A percentile compares a stretch with the other conserved stretches of the same genome.
These are phyloP conservation scores for Carduelis carduelis DNA, from an alignment of 2,797 vertebrate species.

Conservation along the genomic window DNA sequence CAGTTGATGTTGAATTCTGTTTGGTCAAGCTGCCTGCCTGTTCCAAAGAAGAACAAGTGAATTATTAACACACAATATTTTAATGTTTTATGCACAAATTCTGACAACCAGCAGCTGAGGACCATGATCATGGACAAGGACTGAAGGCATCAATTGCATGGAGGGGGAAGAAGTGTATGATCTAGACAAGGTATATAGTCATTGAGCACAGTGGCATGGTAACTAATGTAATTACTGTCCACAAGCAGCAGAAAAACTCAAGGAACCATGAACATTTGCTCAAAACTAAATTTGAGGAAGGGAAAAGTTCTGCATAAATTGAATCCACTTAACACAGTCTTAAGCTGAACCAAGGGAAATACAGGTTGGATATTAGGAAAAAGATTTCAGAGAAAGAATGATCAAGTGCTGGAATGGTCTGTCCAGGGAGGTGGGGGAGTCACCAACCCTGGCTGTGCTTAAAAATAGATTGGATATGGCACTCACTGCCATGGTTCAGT, in stretches of 20 bases:
- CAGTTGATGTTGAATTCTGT: conserved; percentile 82
- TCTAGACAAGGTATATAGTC: background rate
- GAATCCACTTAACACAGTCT: background rate
- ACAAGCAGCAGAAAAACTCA: background rate
- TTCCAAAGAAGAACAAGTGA: conserved; percentile 33
- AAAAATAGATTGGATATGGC: background rate
- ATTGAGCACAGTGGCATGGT: background rate
- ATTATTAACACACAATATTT: background rate
- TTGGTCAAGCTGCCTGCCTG: conserved; percentile 84
- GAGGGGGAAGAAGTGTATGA: background rate
- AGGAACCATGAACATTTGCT: background rate
- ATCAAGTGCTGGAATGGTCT: background rate
- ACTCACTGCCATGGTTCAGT: background rate
- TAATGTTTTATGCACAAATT: background rate
- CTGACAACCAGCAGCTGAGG: background rate
- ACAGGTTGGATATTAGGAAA: background rate
- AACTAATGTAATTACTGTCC: background rate
- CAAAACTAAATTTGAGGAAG: background rate
- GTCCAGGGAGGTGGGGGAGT: rapidly evolving
- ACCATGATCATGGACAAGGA: background rate
- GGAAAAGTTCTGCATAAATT: background rate
- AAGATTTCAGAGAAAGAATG: background rate
- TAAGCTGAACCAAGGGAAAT: background rate
- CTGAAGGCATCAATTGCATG: background rate
- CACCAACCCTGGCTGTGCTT: background rate